Evolutionary conservation across 1,140 invertebrate genomes (phyloP), one percentile per base, ranked within the genome.

Genomic region (Temnothorax longispinosus): DNA sequence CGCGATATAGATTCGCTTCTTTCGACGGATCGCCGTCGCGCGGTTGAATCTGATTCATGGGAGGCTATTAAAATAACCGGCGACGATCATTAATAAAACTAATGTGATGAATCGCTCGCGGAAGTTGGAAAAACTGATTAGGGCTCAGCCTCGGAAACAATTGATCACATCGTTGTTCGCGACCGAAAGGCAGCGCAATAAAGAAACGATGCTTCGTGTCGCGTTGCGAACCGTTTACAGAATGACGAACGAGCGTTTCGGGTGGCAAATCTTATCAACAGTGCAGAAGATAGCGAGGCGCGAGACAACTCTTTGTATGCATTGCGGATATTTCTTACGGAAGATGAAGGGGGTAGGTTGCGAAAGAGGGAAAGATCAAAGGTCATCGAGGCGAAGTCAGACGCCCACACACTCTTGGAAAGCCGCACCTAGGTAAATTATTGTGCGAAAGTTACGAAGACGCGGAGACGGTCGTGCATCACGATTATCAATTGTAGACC

Each of bases 11-110:
- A 13, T 56, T 50, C 15, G 35, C 5, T 81, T 81, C 21, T 71
- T 71, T 47, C 15, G 50, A 58, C 13, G 38, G 11, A 44, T 81
- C 50, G 21, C 35, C 10, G 27, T 38, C 52, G 41, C 13, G 54
- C 35, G 21, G 13, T 44, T 71, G 50, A 65, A 62, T 27, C 38
- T 44, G 38, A 21, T 21, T 47, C 69, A 52, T 54, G 60, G 76
- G 60, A 41, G 87, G 62, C 85, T 87, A 91, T 92, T 91, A 88
- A 89, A 82, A 91, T 91, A 91, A 52, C 67, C 41, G 52, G 47
- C 15, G 64, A 54, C 50, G n/a, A 54, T 65, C 77, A 91, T 91
- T 91, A 91, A 91, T 91, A 91, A 88, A 81, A 91, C 67, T 76
- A 69, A 78, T 64, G 60, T 89, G 81, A 88, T 85, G 78, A 91